Conservation (phyloP, 2,797 vertebrate species). For the Sebastes matsubarae region DNA sequence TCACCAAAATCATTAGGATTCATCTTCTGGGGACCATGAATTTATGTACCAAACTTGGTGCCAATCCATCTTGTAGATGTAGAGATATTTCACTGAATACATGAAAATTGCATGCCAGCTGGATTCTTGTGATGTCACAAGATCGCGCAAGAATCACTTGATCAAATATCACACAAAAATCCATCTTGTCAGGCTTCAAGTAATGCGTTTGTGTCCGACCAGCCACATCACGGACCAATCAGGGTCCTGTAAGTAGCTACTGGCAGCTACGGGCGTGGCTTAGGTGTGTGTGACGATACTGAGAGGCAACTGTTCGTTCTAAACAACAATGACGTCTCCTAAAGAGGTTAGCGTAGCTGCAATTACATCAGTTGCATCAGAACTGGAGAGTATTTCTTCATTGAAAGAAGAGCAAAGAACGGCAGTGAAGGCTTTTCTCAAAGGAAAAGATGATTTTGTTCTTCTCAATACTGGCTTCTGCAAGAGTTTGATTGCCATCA, state of each 20-base stretch:
- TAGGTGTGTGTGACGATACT: neutral
- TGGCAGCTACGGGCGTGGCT: neutral
- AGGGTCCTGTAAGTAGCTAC: neutral
- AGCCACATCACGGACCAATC: no score
- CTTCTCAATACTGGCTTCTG: neutral
- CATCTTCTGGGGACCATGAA: neutral
- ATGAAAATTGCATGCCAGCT: no score
- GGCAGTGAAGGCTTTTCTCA: neutral
- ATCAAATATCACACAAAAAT: no score
- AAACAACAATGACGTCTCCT: neutral
- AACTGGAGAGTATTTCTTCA: neutral
- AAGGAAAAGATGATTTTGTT: neutral
- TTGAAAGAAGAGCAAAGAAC: neutral
- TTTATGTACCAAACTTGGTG: neutral
- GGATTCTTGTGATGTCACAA: no score
- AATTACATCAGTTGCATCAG: neutral
- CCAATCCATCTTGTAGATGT: neutral
- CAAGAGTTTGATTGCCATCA: neutral
- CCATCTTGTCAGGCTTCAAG: no score
- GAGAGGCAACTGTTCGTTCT: neutral
- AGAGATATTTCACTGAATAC: neutral
- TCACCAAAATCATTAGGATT: neutral
- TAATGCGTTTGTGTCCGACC: no score
- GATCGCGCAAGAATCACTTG: no score
- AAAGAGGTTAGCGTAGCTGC: neutral